Conservation (phyloP, 2,888 invertebrate genomes). For the Caenorhabditis sp. region DNA sequence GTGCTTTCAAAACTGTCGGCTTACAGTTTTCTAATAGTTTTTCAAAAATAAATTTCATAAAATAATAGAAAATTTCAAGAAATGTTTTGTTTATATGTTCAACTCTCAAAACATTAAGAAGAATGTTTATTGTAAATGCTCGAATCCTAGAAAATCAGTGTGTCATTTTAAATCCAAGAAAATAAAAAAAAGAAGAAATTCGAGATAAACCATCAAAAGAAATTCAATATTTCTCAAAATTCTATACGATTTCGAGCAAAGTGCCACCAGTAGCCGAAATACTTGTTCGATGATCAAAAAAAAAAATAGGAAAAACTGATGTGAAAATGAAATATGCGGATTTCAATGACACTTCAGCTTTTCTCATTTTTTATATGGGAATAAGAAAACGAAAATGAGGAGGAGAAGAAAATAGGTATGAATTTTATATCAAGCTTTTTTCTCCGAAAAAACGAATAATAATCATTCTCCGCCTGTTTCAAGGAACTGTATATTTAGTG, state of each 20-base stretch:
- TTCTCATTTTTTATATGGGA: neutral
- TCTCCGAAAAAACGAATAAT: neutral
- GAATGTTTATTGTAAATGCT: no score
- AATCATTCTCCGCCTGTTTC: no score
- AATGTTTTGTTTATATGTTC: no score
- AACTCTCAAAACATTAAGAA: no score
- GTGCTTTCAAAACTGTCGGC: no score
- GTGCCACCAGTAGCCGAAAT: neutral
- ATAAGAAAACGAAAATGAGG: neutral
- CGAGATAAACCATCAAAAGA: neutral
- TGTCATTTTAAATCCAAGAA: no score
- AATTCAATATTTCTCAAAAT: neutral
- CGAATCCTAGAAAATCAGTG: no score
- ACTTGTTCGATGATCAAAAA: neutral
- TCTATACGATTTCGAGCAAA: neutral
- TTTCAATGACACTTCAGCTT: conserved; percentile 41
- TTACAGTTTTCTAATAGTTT: no score
- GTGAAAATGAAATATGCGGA: conserved; percentile 5
- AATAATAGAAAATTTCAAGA: no score
- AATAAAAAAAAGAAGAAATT: neutral
- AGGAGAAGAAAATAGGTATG: neutral
- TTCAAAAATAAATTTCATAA: no score
- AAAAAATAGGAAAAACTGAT: neutral
- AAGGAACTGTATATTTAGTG: no score
- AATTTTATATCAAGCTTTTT: neutral